Evolutionary conservation across 2,113 vertebrate genomes (phyloP), one percentile per base, ranked within the genome.

Genomic region (Sinosuthora webbiana): DNA sequence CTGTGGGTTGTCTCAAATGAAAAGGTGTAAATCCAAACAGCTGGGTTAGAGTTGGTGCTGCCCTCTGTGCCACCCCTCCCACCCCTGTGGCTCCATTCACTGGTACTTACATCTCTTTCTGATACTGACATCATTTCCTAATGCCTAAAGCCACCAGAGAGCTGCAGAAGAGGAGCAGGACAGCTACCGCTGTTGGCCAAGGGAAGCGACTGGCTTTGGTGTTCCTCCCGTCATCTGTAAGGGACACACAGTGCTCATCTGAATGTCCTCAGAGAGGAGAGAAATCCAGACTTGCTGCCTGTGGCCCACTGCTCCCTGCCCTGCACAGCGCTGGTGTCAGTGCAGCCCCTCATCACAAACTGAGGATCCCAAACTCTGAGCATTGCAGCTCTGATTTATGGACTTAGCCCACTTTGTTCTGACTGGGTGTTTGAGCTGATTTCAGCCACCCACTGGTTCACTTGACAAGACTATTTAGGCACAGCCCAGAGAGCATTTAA

Each of bases 41-140:
- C 39, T 56, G 47, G 17, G 52, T 24, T 45, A 13, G 55, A 83
- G 22, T 31, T 85, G 57, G 18, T 69, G 42, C 23, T 67, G 52
- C 21, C 17, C 35, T 60, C 50, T 55, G 41, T 77, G 77, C 44
- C 60, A 42, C 17, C 15, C 35, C 28, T 73, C 39, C 64, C 6
- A 1, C 18, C 33, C 27, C 41, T 25, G 25, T 3, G 0, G 30
- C 25, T 84, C 63, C 37, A 23, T 41, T 63, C 41, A 21, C 4
- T 18, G 3, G 56, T 94, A 97, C 98, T 98, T 89, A 98, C 97
- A 98, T 98, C 95, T 98, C 96, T 42, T 95, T 97, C 83, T 97
- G 97, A 71, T 97, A 97, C 11, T 96, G 98, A 52, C 95, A 97
- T 97, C 97, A 97, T 88, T 97, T 98, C 89, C 96, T 97, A 81